Evolutionary conservation across 2,888 invertebrate species (phyloP), one percentile per base, ranked within the genome.

Genomic region (Mylabris sibirica): DNA sequence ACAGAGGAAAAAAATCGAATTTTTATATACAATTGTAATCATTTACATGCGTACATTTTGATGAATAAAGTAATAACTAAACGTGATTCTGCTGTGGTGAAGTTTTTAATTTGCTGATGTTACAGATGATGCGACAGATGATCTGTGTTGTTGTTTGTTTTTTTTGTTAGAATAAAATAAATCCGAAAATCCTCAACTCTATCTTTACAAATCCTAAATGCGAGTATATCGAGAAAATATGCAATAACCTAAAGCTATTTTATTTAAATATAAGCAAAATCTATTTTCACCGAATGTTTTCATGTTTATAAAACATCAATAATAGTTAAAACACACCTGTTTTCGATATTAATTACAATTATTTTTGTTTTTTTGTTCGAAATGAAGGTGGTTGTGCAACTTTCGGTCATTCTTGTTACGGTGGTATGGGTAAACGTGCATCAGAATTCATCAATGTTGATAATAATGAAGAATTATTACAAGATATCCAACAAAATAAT

Each of bases 371-470:
- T 30, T 30, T 30, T 6, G 8, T 30, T 6, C 30, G 30, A 30
- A 30, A 30, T 30, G 8, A 30, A 92, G 92, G 91, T 68, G 91
- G 91, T 0, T 93, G 92, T 79, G 89, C 90, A 12, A 88, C 90
- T 0, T 92, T 90, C 75, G 93, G 92, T 0, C 92, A 92, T 79
- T 91, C 92, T 1, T 92, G 92, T 81, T 92, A 90, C 78, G 92
- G 92, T 0, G 93, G 91, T 0, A 92, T 92, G 79, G 93, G 93
- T 5, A 93, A 92, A 81, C 85, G 92, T 70, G 89, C 89, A 57
- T 69, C 71, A 8, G 75, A 76, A 78, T 63, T 74, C 65, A 24
- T 67, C 17, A n/a, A n/a, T n/a, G n/a, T n/a, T n/a, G 71, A 72
- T 76, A 72, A 77, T 65, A 77, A 76, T 11, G 86, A 87, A 8